Evolutionary conservation across 2,888 invertebrate species (phyloP), one percentile per base, ranked within the genome.

Genomic region (Cheiracanthium punctorium): DNA sequence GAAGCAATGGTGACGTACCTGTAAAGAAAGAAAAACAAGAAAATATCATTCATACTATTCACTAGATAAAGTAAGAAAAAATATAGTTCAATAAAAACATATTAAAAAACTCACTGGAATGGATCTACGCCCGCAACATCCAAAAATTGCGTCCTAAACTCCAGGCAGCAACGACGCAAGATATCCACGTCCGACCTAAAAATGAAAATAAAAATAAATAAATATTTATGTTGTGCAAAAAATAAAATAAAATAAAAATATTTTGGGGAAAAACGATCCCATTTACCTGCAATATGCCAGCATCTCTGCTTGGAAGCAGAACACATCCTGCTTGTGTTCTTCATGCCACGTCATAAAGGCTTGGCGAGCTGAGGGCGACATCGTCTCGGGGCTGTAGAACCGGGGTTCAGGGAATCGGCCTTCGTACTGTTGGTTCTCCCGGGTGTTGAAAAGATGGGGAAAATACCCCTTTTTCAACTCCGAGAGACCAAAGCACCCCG

Each of bases 281-380:
- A 17, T 14, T 20, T 33, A 20, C 70, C n/a, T n/a, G 24, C 37
- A 33, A 14, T 70, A 70, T 1, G 8, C 24, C 28, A 76, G 8
- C 30, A 82, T 82, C 33, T 82, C 77, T 8, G 58, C 4, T 71
- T 71, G 17, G 28, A 82, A 82, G 20, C 64, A 28, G 65, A 82
- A 76, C 1, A 10, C 8, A 0, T 76, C 24, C 2, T 12, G 65
- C 41, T 67, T 48, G 20, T 33, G 20, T 70, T 65, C 29, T 28
- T 70, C 24, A 33, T 70, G 33, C 33, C 33, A 70, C 10, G 37
- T 1, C 33, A 70, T 14, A 24, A 70, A 32, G 10, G 12, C 30
- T 14, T 69, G 8, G 1, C 69, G 17, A 20, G 30, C 69, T 1
- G 28, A 0, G 12, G 69, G 24, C 8, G 70, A 32, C 70, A 70